Conservation (phyloP, 2,888 invertebrate genomes). For the Agriopis marginaria region DNA sequence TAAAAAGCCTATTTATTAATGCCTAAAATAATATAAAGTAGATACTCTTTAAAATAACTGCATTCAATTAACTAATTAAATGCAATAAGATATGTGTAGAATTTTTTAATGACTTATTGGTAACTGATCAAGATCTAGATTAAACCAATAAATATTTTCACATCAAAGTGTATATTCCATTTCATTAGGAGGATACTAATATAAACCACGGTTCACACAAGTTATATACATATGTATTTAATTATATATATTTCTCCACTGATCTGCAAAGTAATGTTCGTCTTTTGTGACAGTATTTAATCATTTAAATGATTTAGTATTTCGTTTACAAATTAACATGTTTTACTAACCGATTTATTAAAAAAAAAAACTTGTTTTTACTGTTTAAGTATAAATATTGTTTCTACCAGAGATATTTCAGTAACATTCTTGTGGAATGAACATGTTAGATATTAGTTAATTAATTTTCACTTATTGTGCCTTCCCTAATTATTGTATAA, state of each 20-base stretch:
- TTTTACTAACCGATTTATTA: background rate
- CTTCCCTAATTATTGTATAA: slow-evolving; percentile 27
- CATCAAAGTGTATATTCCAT: slow-evolving; percentile 18
- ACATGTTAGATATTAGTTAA: background rate
- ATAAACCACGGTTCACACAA: slow-evolving; percentile 16
- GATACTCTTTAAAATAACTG: background rate
- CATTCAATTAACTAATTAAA: slow-evolving; percentile 8
- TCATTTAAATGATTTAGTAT: background rate
- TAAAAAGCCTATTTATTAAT: slow-evolving; percentile 3
- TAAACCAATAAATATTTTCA: slow-evolving; percentile 21
- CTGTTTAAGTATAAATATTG: background rate
- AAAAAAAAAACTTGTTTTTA: background rate
- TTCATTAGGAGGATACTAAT: slow-evolving; percentile 23
- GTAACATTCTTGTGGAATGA: background rate
- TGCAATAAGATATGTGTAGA: slow-evolving; percentile 7
- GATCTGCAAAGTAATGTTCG: background rate
- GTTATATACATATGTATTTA: background rate
- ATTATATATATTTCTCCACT: background rate
- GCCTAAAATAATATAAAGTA: slow-evolving; percentile 5
- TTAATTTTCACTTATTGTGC: slow-evolving; percentile 19
- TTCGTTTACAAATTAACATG: background rate
- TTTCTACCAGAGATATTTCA: background rate
- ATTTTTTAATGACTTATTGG: slow-evolving; percentile 7
- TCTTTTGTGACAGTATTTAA: background rate
- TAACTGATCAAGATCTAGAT: slow-evolving; percentile 7